A percentile compares a stretch with the other conserved stretches of the same genome.
These are phyloP conservation scores for Coptodon rendalli DNA, from an alignment of 2,113 vertebrate genomes.

Conservation along the genomic window DNA sequence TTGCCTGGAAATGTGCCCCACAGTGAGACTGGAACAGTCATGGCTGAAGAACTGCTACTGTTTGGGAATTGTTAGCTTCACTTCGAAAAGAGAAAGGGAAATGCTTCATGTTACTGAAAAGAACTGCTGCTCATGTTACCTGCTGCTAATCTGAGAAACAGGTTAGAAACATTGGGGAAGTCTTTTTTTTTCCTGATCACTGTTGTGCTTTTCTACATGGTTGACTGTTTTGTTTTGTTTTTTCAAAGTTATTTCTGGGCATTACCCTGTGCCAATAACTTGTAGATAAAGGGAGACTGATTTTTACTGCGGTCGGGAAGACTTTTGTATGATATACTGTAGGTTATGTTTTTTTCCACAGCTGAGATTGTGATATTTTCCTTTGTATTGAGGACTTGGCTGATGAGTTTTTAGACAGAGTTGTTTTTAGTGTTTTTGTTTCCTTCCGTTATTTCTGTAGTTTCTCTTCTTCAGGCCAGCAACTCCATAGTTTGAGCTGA, in stretches of 20 bases:
- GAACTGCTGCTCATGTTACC: not conserved
- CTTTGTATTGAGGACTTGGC: not conserved
- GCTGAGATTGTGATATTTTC: not conserved
- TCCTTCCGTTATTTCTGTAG: rapidly evolving
- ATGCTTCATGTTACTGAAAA: not conserved
- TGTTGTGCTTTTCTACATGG: not conserved
- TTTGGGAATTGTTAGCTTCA: not conserved
- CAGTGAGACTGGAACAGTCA: not conserved
- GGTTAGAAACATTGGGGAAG: not conserved
- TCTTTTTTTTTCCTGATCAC: not conserved
- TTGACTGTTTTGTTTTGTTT: not conserved
- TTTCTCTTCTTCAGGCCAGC: not conserved
- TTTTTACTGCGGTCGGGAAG: rapidly evolving
- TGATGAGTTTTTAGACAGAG: not conserved
- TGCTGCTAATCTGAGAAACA: not conserved
- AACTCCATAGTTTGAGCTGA: not conserved
- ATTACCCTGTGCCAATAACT: not conserved
- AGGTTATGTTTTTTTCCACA: not conserved
- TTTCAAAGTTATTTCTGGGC: not conserved
- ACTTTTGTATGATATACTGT: not conserved
- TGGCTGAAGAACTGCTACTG: not conserved
- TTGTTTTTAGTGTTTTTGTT: not conserved
- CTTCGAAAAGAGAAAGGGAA: not conserved
- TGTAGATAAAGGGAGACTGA: not conserved
- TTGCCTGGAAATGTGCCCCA: not conserved